Conservation (phyloP, 2,113 vertebrate species). For the Pedetes capensis region DNA sequence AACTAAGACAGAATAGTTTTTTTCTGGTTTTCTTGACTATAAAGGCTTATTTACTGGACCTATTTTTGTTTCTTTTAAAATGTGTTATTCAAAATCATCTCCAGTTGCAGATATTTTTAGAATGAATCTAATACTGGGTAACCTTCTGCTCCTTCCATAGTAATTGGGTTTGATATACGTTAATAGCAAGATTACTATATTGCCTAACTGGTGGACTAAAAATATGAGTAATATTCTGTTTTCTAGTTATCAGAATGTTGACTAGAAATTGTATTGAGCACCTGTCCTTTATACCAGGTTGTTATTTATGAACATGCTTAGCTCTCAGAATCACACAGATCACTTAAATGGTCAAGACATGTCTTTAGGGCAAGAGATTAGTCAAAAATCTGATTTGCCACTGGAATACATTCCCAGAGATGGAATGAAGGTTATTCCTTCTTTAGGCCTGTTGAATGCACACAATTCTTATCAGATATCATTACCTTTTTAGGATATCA, state of each 20-base stretch:
- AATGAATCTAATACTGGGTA: neutral
- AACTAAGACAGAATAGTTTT: neutral
- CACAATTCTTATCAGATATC: neutral
- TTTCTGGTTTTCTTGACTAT: slow-evolving; percentile 12
- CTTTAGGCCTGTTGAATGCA: neutral
- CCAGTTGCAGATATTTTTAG: neutral
- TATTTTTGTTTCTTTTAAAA: slow-evolving; percentile 10
- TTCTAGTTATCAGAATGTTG: neutral
- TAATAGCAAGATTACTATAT: neutral
- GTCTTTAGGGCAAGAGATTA: neutral
- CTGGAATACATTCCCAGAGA: neutral
- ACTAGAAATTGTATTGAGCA: neutral
- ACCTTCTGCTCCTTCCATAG: neutral
- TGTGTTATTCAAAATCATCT: slow-evolving; percentile 12
- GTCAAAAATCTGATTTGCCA: neutral
- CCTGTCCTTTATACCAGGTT: neutral
- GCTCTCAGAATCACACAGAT: neutral
- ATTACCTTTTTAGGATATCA: neutral
- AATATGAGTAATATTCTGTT: neutral
- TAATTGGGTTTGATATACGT: neutral
- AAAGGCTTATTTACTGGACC: neutral
- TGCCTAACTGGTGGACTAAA: neutral
- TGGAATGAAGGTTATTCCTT: neutral
- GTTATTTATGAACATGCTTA: neutral
- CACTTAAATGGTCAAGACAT: neutral